Evolutionary conservation across 2,888 invertebrate genomes (phyloP), one percentile per base, ranked within the genome.

Genomic region (Hedya salicella): DNA sequence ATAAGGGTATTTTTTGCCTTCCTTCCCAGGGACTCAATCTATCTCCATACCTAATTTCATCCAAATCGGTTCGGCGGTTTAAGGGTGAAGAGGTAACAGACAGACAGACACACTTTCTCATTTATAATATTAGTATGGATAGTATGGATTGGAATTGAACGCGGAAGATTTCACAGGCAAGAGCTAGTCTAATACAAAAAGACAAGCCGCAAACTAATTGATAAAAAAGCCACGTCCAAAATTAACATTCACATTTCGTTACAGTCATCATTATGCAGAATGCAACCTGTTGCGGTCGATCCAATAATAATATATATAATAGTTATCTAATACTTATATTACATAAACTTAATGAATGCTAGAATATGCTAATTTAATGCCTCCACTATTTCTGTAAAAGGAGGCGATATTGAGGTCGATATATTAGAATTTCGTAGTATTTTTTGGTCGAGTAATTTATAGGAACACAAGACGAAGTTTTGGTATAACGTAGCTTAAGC

Each of bases 321-420:
- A 11, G 25, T 56, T 56, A 56, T 44, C 56, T 56, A 56, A 56
- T 21, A 13, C 25, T 56, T 42, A 25, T 40, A 56, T 54, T 40
- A 54, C 14, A 53, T 0, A n/a, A n/a, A n/a, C 25, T 6, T 25
- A 25, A 25, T 25, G 6, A 3, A 19, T 46, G 19, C 13, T 46
- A 46, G 13, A 5, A 5, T 46, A 56, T 56, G 56, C 8, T 17
- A 56, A 56, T 56, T 42, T 30, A 17, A 56, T 56, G 16, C 14
- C 30, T 17, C 30, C 9, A 39, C 16, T 30, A 5, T 14, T 11
- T 44, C 16, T 54, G 16, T 25, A 42, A 42, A 53, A 53, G 36
- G 53, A 16, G 56, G 42, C 42, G 56, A 42, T 19, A 42, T 42
- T 16, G 42, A 11, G 42, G 42, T 30, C 56, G 13, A 6, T 56